Conservation (phyloP, 2,888 invertebrate genomes). For the Tromatobia lineatoria region DNA sequence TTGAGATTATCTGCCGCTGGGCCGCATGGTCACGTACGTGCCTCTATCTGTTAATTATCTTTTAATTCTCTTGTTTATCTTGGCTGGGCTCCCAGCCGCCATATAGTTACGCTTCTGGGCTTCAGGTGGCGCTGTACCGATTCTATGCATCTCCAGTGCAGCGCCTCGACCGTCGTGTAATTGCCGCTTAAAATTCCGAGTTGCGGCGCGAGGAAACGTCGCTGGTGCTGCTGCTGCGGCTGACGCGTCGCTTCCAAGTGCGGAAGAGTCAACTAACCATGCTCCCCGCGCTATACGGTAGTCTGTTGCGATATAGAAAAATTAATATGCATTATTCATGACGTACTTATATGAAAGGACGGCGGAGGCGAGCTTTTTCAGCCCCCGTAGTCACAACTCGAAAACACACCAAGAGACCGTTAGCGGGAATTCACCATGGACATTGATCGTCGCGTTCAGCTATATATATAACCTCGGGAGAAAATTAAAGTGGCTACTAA, state of each 20-base stretch:
- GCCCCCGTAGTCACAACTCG: neutral
- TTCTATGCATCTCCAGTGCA: conserved; percentile 42
- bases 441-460: neutral
- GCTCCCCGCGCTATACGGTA: conserved; percentile 20
- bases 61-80: conserved; percentile 84
- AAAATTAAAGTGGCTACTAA: conserved; percentile 54
- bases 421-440: neutral
- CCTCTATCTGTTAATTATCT: conserved; percentile 82
- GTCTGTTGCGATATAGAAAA: conserved; percentile 69
- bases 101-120: neutral
- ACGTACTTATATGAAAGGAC: conserved; percentile 59
- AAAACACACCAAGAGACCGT: neutral
- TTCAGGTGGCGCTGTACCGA: conserved; percentile 4
- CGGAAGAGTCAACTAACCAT: conserved; percentile 62
- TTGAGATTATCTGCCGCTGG: conserved; percentile 64
- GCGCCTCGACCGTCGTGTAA: conserved; percentile 68
- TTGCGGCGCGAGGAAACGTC: conserved; percentile 57
- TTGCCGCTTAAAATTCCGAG: conserved; percentile 75
- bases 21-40: conserved; percentile 74
- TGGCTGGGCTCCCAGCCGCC: conserved; percentile 69
- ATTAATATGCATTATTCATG: conserved; percentile 73
- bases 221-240: conserved; percentile 53
- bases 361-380: conserved; percentile 13
- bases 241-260: conserved; percentile 55
- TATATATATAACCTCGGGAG: neutral